Base-by-base conservation (phyloP, 2,888 invertebrate species). In the Idaea aversata region DNA sequence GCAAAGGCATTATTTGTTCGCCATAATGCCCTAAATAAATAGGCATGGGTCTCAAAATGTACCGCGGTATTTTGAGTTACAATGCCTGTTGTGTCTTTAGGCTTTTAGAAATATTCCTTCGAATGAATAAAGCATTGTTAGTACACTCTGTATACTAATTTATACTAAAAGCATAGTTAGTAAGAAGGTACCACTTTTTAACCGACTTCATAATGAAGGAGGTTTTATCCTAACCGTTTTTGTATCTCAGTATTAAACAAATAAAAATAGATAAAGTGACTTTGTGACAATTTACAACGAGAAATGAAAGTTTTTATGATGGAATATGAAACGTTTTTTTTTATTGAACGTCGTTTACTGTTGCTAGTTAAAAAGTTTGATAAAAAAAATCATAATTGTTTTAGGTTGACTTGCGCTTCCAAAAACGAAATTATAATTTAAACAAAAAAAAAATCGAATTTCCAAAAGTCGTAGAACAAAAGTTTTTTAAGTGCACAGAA, bases 281-380 rank as follows among this genome's bases (percentile, higher is more conserved):
- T 90, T 91, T 91, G 88, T 91, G 90, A 91, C 81, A 86, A 76
- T 92, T 91, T 91, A 91, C 92, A 91, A 91, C 91, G 91, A 91
- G 68, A 80, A 88, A 87, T 84, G 84, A 88, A 87, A 77, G 77
- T 83, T 85, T 88, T 87, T 86, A 70, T 65, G 59, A 59, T 64
- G 65, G 62, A 65, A 77, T 80, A 79, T 77, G 72, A 65, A 65
- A 73, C 67, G 74, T 74, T 79, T 60, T 63, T 64, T 38, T 66
- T 68, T 64, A 34, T 69, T 76, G 10, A 47, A 47, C 4, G 47
- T 47, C 10, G 47, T 7, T 47, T 13, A 47, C 10, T 47, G 47
- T 47, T 47, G 47, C 47, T 47, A 47, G 47, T 47, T 47, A 47
- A 47, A 47, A 47, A 25, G 25, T 25, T 25, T n/a, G n/a, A n/a